These are phyloP conservation scores for Lysiphlebus fabarum DNA, from an alignment of 1,140 invertebrate species.

Conservation along the genomic window DNA sequence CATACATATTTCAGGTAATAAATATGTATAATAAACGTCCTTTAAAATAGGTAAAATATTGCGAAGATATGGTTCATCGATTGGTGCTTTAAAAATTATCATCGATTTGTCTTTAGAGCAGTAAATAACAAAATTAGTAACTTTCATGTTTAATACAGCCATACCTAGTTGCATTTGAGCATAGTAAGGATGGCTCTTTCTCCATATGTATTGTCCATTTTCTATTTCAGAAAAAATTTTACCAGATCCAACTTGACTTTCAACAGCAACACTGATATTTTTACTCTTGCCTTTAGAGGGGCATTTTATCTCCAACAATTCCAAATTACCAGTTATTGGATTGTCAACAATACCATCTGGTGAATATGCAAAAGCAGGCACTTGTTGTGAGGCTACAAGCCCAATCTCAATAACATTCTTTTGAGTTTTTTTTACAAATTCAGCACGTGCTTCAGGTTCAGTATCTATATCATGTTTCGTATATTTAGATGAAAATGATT, in stretches of 20 bases:
- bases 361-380: slow-evolving; percentile 28
- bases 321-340: slow-evolving; percentile 19
- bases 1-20: slow-evolving; percentile 3
- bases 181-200: slow-evolving; percentile 12
- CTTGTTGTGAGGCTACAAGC: slow-evolving; percentile 22
- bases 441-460: slow-evolving; percentile 20
- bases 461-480: slow-evolving; percentile 23
- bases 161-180: slow-evolving; percentile 15
- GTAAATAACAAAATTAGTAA: background rate
- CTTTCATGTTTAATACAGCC: slow-evolving; percentile 15
- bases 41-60: background rate
- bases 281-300: slow-evolving; percentile 15
- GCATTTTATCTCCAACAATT: slow-evolving; percentile 29
- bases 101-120: background rate
- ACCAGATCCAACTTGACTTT: slow-evolving; percentile 1
- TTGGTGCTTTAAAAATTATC: background rate
- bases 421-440: slow-evolving; percentile 15
- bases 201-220: slow-evolving; percentile 1
- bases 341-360: slow-evolving; percentile 27
- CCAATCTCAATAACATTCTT: slow-evolving; percentile 22
- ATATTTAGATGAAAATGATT: slow-evolving; percentile 14
- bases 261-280: slow-evolving; percentile 7
- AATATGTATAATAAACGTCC: background rate
- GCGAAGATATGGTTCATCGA: background rate
- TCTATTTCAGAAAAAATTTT: slow-evolving; percentile 6